phyloP scores from a whole-genome alignment of 2,797 vertebrate genomes.

The Amniataba percoides region DNA sequence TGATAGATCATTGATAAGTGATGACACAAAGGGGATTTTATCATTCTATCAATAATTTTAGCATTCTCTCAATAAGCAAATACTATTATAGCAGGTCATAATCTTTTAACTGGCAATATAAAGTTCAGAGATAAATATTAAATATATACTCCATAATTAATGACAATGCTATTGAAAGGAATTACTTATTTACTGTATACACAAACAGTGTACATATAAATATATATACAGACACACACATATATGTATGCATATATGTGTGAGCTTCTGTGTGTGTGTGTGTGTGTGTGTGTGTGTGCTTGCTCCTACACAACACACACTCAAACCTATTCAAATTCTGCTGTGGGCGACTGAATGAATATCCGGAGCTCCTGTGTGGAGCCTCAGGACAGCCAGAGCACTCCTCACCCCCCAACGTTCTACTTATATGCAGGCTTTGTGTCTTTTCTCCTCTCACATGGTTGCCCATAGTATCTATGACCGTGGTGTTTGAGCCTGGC shows the following conservation, averaged over 20 bases:
- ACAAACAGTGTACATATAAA: too few relatives aligned
- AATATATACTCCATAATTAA: background rate
- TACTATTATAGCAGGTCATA: background rate
- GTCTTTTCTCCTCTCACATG: constrained; percentile 41
- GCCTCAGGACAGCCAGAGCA: constrained; percentile 8
- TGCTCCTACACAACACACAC: too few relatives aligned
- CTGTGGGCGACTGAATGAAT: background rate
- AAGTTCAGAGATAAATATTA: background rate
- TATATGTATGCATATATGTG: too few relatives aligned
- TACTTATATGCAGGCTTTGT: constrained; percentile 18
- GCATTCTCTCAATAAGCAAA: background rate
- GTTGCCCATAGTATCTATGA: constrained; percentile 59
- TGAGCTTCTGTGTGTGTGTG: too few relatives aligned
- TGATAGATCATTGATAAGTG: background rate
- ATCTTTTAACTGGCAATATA: background rate
- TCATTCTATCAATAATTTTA: background rate
- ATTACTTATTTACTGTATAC: too few relatives aligned
- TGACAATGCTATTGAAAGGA: background rate
- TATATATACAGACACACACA: background rate
- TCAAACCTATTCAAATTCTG: background rate
- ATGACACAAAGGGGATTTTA: background rate
- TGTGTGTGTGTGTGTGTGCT: too few relatives aligned
- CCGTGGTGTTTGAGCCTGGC: constrained; percentile 52
- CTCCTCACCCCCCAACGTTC: constrained; percentile 4
- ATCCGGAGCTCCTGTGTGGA: constrained; percentile 22